A percentile compares a stretch with the other conserved stretches of the same genome.
Evolutionary conservation across 1,140 invertebrate genomes (phyloP).

Genomic region (Trichonephila clavipes): DNA sequence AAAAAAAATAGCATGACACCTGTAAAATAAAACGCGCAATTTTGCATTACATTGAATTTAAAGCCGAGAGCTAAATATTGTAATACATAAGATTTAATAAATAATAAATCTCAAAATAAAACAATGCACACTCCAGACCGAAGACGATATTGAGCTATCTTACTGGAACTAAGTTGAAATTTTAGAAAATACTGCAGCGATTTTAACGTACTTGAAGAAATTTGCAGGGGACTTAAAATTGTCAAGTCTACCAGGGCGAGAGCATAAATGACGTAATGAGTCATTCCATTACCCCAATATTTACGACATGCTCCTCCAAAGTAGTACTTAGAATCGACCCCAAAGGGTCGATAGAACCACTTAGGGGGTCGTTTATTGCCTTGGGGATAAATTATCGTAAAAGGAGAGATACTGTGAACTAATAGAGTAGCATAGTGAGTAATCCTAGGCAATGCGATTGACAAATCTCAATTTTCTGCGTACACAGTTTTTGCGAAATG

Average conservation of each 20-base stretch:
- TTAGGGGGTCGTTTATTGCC: conserved; percentile 1
- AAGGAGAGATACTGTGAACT: not conserved
- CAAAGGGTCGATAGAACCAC: conserved; percentile 19
- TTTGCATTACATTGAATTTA: too few species aligned
- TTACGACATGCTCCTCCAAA: not conserved
- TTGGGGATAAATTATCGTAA: not conserved
- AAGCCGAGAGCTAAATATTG: too few species aligned
- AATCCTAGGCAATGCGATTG: not conserved
- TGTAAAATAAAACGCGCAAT: too few species aligned
- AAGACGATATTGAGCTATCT: too few species aligned
- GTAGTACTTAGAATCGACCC: conserved; percentile 16
- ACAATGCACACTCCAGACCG: too few species aligned
- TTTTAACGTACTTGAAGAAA: not conserved
- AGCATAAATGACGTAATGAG: not conserved
- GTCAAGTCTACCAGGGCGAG: not conserved
- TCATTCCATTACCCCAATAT: conserved; percentile 2
- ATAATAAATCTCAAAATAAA: too few species aligned
- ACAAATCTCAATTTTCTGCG: not conserved
- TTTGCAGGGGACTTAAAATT: not conserved
- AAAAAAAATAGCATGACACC: too few species aligned
- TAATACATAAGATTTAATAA: too few species aligned
- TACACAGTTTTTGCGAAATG: not conserved
- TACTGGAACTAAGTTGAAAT: too few species aligned
- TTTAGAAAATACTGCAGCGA: not conserved
- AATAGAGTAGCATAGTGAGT: not conserved